phyloP scores from a whole-genome alignment of 1,140 invertebrate genomes.

The Prorops nasuta region DNA sequence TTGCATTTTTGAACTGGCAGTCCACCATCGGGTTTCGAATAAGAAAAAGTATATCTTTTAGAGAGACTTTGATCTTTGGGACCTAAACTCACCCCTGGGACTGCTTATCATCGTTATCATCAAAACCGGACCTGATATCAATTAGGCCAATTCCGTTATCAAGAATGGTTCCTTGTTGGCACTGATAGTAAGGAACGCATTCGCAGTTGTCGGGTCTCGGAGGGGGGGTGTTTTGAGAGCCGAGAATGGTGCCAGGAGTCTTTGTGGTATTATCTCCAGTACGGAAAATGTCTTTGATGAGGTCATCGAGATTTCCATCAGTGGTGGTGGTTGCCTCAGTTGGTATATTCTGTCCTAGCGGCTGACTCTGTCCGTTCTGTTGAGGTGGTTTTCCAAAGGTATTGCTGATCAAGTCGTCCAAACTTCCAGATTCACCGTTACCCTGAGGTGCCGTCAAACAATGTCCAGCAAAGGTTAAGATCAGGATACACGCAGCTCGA shows the following conservation, averaged over 20 bases:
- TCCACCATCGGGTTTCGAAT: too few species aligned
- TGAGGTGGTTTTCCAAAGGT: not conserved
- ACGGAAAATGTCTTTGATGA: constrained; percentile 31
- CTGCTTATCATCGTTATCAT: not conserved
- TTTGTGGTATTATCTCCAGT: constrained; percentile 10
- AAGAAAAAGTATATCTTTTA: too few species aligned
- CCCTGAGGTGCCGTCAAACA: not conserved
- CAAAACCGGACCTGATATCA: constrained; percentile 64
- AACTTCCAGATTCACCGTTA: not conserved
- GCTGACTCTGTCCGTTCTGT: not conserved
- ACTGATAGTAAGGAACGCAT: constrained; percentile 70
- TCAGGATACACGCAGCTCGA: too few species aligned
- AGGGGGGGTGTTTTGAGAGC: constrained; percentile 16
- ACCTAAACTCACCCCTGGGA: constrained; percentile 18
- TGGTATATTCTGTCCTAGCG: not conserved
- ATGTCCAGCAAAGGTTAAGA: too few species aligned
- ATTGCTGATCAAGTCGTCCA: constrained; percentile 1
- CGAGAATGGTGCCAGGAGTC: constrained; percentile 5
- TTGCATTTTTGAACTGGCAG: too few species aligned
- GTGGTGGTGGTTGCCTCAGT: not conserved
- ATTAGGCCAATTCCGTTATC: constrained; percentile 73
- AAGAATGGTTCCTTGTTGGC: constrained; percentile 65
- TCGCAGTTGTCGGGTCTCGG: constrained; percentile 40
- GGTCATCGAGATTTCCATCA: constrained; percentile 7
- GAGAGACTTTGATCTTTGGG: constrained; percentile 25